Base-by-base conservation (phyloP, 2,888 invertebrate species). In the Nemotelus pantherinus region DNA sequence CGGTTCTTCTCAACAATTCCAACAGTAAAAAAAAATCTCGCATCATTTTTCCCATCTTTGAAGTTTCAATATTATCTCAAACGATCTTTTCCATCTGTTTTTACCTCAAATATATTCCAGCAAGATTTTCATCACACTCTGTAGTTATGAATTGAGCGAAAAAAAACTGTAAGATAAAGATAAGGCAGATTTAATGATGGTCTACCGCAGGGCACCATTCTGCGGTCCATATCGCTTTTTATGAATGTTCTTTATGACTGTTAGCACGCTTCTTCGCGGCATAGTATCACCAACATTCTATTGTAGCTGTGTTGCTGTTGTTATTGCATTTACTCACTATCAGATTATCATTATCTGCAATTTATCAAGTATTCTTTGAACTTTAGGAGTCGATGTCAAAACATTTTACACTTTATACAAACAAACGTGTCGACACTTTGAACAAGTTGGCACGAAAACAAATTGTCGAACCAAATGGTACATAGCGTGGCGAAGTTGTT, bases 161-260 rank as follows among this genome's bases (percentile, higher is more conserved):
- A 25, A 25, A 25, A 25, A 25, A 25, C 25, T 10, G 53, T 10
- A 53, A 9, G 53, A 6, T 53, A 53, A 53, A 53, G 6, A 10
- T 10, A 53, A 58, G 25, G 58, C 9, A n/a, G 25, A 58, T 58
- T 25, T n/a, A 58, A 58, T 58, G 58, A 6, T 58, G 58, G 58
- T 58, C 58, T n/a, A 58, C 58, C 58, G 58, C 58, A 58, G 58
- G 58, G 58, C 58, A 58, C 58, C 9, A 58, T 9, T 58, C 58
- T 58, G 58, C n/a, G 58, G 58, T 58, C 25, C 58, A n/a, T 10
- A 4, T 9, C 58, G 9, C 9, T 58, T 5, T 9, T 58, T 58
- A 58, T 58, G 9, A 58, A 58, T 58, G 58, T 58, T 58, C 58
- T 25, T 58, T 58, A 58, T 58, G 58, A 58, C 25, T 58, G 58